Base-by-base conservation (phyloP, 2,888 invertebrate genomes). In the Syrphus vitripennis region DNA sequence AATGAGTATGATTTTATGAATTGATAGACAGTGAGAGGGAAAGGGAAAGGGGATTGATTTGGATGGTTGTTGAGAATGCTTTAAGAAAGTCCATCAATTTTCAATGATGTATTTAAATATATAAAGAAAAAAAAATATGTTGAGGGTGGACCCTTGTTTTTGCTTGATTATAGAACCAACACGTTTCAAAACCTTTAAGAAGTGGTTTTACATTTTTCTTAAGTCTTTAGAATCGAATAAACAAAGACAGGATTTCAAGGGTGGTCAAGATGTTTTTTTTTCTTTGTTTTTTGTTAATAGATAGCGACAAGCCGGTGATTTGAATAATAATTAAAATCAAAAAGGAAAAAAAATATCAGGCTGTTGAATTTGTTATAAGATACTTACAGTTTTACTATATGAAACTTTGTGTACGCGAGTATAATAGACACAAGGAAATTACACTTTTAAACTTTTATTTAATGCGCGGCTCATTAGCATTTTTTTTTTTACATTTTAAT, bases 1-100 rank as follows among this genome's bases (percentile, higher is more conserved):
- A 84, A 84, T 80, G 84, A 84, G 67, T 50, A 76, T 69, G 80
- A 67, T 76, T 69, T 63, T 83, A 69, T 78, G 83, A 78, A 61
- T 83, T 67, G 65, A 42, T 31, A 37, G 40, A 29, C 4, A 5
- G 40, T 3, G 21, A 5, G 16, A 9, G 42, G 34, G 24, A 24
- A 26, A 24, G 5, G 48, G 14, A 26, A 3, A 50, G 50, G 21
- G 19, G 14, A 34, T 21, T 12, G 50, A 21, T 34, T 29, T 21
- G 48, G 67, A 50, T 67, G 65, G 65, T 19, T 67, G 45, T 31
- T 48, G 14, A 45, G 48, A 19, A 31, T 65, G 48, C 42, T 63
- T 63, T 63, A 29, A 45, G 29, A 63, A 63, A 34, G n/a, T 34
- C 50, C 24, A 34, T 67, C 9, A 50, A 24, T 67, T 45, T 67